Conservation (phyloP, 2,113 vertebrate genomes). For the Sylvilagus bachmani region DNA sequence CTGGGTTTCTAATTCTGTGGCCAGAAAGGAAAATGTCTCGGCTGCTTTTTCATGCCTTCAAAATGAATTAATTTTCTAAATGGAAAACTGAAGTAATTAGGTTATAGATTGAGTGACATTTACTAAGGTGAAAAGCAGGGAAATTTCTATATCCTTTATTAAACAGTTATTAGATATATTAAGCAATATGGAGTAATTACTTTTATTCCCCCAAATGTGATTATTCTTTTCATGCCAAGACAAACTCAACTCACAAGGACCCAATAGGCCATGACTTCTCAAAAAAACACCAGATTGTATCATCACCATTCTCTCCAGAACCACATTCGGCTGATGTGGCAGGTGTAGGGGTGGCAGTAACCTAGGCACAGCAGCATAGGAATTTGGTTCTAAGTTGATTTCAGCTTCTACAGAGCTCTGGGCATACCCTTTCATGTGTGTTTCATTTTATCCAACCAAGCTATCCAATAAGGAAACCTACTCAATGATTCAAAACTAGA, state of each 20-base stretch:
- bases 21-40: conserved; percentile 72
- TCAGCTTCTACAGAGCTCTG: rapidly evolving
- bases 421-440: rapidly evolving
- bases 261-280: conserved; percentile 24
- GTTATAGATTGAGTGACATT: conserved; percentile 85
- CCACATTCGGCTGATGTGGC: too few relatives aligned
- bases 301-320: background rate
- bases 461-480: background rate
- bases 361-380: rapidly evolving
- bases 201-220: conserved; percentile 80
- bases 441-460: background rate
- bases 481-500: background rate
- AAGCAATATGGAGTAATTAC: conserved; percentile 80
- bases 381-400: background rate
- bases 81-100: conserved; percentile 87
- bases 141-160: conserved; percentile 81
- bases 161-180: conserved; percentile 80
- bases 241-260: background rate
- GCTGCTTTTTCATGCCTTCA: conserved; percentile 77
- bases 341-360: too few relatives aligned
- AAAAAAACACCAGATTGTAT: rapidly evolving
- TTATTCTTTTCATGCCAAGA: conserved; percentile 74
- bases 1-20: background rate
- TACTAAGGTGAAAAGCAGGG: conserved; percentile 81
- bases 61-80: conserved; percentile 83